Percentiles rank a stretch among this genome's conserved stretches.
Evolutionary conservation across 2,797 vertebrate species (phyloP).

Genomic region (Melanotaenia trifasciata): DNA sequence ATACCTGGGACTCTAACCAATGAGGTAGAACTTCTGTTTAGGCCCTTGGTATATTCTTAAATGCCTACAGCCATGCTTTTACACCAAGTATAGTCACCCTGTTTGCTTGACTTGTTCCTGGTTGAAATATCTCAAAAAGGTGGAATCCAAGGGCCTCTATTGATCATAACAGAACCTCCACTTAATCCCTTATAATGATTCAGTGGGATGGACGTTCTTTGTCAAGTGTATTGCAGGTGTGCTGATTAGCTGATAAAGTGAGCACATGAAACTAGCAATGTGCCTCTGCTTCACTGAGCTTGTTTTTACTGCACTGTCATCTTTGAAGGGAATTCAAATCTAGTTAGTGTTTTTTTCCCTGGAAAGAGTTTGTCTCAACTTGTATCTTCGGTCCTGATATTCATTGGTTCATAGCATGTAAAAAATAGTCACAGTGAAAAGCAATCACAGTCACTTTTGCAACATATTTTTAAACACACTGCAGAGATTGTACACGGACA

Average conservation of each 20-base stretch:
- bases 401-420: neutral
- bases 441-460: neutral
- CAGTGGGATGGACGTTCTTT: neutral
- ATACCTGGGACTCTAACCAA: too few relatives aligned
- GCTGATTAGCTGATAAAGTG: neutral
- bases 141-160: neutral
- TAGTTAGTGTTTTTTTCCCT: neutral
- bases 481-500: neutral
- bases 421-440: neutral
- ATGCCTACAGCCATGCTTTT: neutral
- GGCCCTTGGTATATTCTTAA: neutral
- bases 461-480: neutral
- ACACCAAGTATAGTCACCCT: neutral
- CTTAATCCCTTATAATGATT: neutral
- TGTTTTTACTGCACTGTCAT: neutral
- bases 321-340: neutral
- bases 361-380: neutral
- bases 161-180: too few relatives aligned
- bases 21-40: neutral
- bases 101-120: neutral
- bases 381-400: neutral
- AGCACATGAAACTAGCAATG: neutral
- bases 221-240: neutral
- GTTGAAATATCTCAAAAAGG: neutral
- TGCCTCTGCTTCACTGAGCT: neutral